phyloP scores from a whole-genome alignment of 2,888 invertebrate species.

The Iphiclides podalirius region DNA sequence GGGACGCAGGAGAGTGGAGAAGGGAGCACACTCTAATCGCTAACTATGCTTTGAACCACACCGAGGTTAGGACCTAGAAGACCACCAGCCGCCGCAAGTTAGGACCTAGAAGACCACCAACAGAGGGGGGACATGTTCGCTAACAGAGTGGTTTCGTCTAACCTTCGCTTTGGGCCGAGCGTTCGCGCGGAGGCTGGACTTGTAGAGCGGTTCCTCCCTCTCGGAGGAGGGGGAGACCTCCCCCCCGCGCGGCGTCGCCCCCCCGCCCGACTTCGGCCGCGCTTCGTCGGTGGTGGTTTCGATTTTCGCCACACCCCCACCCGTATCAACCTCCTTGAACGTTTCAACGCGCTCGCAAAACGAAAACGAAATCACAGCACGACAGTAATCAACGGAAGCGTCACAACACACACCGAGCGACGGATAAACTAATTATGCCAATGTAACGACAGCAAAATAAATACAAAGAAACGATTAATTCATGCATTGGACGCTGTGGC shows the following conservation, averaged over 20 bases:
- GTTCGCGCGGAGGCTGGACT: constrained; percentile 70
- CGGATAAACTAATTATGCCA: constrained; percentile 47
- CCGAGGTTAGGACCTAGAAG: constrained; percentile 9
- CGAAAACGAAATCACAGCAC: constrained; percentile 34
- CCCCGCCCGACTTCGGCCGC: constrained; percentile 62
- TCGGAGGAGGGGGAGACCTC: constrained; percentile 56
- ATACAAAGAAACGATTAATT: no score
- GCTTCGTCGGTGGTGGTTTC: constrained; percentile 73
- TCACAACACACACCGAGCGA: constrained; percentile 46
- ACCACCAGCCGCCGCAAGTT: constrained; percentile 16
- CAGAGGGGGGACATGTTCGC: not conserved
- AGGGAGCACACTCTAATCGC: no score
- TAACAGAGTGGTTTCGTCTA: constrained; percentile 35
- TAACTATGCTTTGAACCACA: no score
- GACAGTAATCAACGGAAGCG: no score
- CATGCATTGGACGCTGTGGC: constrained; percentile 9
- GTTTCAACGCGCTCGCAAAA: constrained; percentile 72
- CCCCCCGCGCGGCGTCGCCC: constrained; percentile 45
- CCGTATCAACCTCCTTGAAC: constrained; percentile 63
- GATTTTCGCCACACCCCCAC: constrained; percentile 70
- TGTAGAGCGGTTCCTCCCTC: constrained; percentile 73
- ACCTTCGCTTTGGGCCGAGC: constrained; percentile 65
- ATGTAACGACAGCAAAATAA: constrained; percentile 50
- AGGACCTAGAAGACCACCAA: not conserved
- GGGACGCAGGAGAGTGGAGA: no score